A percentile compares a stretch with the other conserved stretches of the same genome.
Evolutionary conservation across 1,140 invertebrate species (phyloP).

Genomic region (Zophobas morio): DNA sequence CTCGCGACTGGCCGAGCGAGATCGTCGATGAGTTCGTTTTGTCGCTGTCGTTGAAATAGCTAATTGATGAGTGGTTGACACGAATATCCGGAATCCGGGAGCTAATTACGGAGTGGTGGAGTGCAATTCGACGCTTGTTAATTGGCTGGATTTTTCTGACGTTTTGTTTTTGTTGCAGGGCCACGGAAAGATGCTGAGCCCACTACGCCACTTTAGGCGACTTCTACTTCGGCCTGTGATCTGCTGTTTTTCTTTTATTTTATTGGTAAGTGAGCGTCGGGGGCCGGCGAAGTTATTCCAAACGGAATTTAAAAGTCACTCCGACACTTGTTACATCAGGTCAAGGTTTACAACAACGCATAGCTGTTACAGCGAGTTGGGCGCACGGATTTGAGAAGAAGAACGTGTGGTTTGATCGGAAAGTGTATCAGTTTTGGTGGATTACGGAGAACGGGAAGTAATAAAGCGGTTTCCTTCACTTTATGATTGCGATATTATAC

Average conservation of each 20-base stretch:
- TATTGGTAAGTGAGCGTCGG: slow-evolving; percentile 53
- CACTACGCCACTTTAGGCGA: slow-evolving; percentile 57
- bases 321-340: slow-evolving; percentile 26
- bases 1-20: not conserved
- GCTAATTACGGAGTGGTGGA: not conserved
- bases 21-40: not conserved
- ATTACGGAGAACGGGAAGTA: not conserved
- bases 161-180: slow-evolving; percentile 53
- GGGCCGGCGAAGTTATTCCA: not conserved
- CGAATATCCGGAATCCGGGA: not conserved
- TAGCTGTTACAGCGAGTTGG: not conserved
- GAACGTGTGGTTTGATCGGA: no score
- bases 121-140: not conserved
- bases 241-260: slow-evolving; percentile 50
- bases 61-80: not conserved
- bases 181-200: slow-evolving; percentile 58
- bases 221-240: slow-evolving; percentile 48
- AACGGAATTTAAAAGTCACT: slow-evolving; percentile 18
- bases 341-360: slow-evolving; percentile 24
- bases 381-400: no score
- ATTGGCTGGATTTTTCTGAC: not conserved
- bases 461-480: not conserved
- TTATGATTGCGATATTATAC: not conserved
- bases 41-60: not conserved
- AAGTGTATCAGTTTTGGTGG: no score